Base-by-base conservation (phyloP, 2,797 vertebrate genomes). In the Phrynocephalus forsythii region DNA sequence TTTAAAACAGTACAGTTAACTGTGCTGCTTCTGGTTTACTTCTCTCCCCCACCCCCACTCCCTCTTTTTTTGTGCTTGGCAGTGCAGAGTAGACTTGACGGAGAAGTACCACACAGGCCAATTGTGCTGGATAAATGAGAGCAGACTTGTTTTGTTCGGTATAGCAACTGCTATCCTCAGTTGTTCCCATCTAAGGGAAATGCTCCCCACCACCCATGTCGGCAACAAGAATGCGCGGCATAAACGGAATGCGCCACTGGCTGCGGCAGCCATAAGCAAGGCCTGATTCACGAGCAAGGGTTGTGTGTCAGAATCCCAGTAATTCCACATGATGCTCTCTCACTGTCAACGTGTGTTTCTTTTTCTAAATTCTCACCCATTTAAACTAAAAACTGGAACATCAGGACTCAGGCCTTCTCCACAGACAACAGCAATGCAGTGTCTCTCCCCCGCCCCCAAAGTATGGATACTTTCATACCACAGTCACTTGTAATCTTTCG, bases 1-100 rank as follows among this genome's bases (percentile, higher is more conserved):
- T 63, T 63, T 63, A 92, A 91, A 89, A 86, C 86, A 88, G 69
- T 81, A 71, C n/a, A 68, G 63, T 84, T 85, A 75, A 50, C 77
- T 10, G n/a, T 76, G 83, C 69, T 80, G 52, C 33, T 52, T 83
- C 87, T 76, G 83, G n/a, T 56, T 50, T 81, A 52, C 67, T 76
- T 81, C n/a, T 26, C 3, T 44, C 38, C 7, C 30, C 13, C 6
- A 8, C 30, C 52, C 48, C 22, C 56, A 13, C 33, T 13, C 16
- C 66, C 13, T 13, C 24, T 18, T 33, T 20, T 67, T 88, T 63
- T 81, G 15, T 88, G 83, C 87, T 81, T 81, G 67, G 26, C 44
- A 67, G 60, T 75, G 68, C 77, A 83, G n/a, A 77, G 76, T 63
- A 66, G 30, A 24, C 48, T 71, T 56, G 63, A 68, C 11, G 48